Conservation (phyloP, 1,140 invertebrate genomes). For the Hesperophylax magnus region DNA sequence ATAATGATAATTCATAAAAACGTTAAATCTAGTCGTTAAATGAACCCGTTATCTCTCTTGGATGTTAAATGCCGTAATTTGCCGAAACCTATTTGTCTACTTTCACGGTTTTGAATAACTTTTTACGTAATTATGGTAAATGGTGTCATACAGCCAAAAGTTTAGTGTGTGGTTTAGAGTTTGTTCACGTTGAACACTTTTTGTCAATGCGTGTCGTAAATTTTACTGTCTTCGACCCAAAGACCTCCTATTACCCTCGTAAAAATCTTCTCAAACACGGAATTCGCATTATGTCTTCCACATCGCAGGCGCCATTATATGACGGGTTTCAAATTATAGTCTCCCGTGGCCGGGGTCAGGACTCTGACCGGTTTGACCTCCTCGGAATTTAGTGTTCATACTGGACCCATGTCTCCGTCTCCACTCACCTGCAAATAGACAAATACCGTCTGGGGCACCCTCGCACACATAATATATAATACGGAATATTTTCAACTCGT, state of each 20-base stretch:
- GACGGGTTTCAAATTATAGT: neutral
- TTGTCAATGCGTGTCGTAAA: neutral
- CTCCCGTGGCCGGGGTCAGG: slow-evolving; percentile 13
- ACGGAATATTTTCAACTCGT: no score
- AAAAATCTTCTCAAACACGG: slow-evolving; percentile 17
- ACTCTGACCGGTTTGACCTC: slow-evolving; percentile 28
- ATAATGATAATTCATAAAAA: neutral
- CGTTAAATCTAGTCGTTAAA: neutral
- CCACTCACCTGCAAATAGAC: slow-evolving; percentile 14
- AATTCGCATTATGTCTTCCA: slow-evolving; percentile 24
- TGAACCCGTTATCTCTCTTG: neutral
- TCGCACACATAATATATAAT: no score
- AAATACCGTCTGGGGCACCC: neutral
- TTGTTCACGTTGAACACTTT: neutral
- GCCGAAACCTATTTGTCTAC: slow-evolving; percentile 10
- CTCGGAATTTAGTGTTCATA: slow-evolving; percentile 30
- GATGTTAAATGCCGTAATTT: slow-evolving; percentile 3
- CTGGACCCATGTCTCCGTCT: slow-evolving; percentile 1
- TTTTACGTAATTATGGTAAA: neutral
- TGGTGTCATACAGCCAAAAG: slow-evolving; percentile 8
- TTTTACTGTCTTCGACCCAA: neutral
- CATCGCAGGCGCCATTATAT: slow-evolving; percentile 10
- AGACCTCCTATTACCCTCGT: slow-evolving; percentile 22
- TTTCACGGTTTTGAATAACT: slow-evolving; percentile 9
- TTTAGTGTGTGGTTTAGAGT: neutral